phyloP scores from a whole-genome alignment of 2,797 vertebrate species.

The Chanos chanos region DNA sequence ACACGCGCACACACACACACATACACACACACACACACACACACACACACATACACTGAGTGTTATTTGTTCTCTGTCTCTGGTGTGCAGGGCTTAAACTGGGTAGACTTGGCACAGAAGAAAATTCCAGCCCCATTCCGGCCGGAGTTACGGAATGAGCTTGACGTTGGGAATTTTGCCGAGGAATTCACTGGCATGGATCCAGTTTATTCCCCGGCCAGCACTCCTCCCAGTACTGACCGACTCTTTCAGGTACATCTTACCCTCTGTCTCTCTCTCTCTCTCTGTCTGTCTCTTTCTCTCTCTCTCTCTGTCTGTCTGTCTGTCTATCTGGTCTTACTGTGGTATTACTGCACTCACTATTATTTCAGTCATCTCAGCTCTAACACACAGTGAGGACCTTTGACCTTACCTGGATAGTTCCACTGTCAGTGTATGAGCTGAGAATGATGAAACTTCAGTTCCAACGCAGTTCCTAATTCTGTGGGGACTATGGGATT shows the following conservation, averaged over 20 bases:
- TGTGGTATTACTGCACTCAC: too few relatives aligned
- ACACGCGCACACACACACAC: neutral
- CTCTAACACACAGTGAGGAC: too few relatives aligned
- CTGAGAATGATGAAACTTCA: too few relatives aligned
- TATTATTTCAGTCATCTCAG: too few relatives aligned
- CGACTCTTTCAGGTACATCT: constrained; percentile 80
- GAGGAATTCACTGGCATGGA: constrained; percentile 93
- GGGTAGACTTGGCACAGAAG: constrained; percentile 80
- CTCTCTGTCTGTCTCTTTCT: neutral
- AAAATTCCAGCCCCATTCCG: constrained; percentile 82
- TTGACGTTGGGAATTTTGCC: constrained; percentile 88
- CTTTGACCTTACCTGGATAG: too few relatives aligned
- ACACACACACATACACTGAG: neutral
- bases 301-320: too few relatives aligned
- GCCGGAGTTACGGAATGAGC: constrained; percentile 85
- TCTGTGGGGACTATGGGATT: too few relatives aligned
- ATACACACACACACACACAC: neutral
- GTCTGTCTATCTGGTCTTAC: too few relatives aligned
- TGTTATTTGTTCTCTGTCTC: neutral
- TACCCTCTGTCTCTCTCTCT: neutral
- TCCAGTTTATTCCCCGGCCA: constrained; percentile 87
- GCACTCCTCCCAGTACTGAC: constrained; percentile 83
- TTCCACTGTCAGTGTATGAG: too few relatives aligned
- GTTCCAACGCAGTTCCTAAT: too few relatives aligned
- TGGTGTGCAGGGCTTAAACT: constrained; percentile 74